Conservation (phyloP, 1,140 invertebrate genomes). For the Cherax quadricarinatus region DNA sequence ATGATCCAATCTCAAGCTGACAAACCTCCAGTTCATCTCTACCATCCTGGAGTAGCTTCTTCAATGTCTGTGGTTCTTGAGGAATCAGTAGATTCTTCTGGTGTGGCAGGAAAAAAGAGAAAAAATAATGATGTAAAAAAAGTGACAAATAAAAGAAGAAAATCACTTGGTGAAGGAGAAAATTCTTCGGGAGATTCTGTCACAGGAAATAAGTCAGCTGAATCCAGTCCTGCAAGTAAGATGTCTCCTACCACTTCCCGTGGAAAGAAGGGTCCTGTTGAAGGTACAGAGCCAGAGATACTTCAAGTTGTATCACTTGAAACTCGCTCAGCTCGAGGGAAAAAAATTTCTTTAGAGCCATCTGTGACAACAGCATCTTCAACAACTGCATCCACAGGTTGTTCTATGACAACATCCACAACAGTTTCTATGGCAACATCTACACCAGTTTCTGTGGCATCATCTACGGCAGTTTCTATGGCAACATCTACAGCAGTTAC, state of each 20-base stretch:
- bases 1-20: slow-evolving; percentile 14
- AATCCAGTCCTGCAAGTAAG: slow-evolving; percentile 22
- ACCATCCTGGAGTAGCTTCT: slow-evolving; percentile 56
- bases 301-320: slow-evolving; percentile 6
- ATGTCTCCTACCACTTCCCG: slow-evolving; percentile 37
- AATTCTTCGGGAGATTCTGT: not conserved
- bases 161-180: slow-evolving; percentile 46
- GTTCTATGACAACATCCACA: not conserved
- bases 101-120: slow-evolving; percentile 40
- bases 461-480: not conserved
- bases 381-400: not conserved
- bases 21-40: slow-evolving; percentile 39
- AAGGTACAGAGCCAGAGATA: not conserved
- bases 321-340: slow-evolving; percentile 22
- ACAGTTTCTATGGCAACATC: not conserved
- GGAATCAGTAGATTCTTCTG: slow-evolving; percentile 11
- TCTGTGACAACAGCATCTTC: not conserved
- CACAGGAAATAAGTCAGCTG: not conserved
- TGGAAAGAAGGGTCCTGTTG: slow-evolving; percentile 27
- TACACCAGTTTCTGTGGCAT: not conserved
- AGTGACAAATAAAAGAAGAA: slow-evolving; percentile 59
- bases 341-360: slow-evolving; percentile 9
- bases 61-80: slow-evolving; percentile 5
- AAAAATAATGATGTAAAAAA: slow-evolving; percentile 50
- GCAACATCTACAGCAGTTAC: not conserved